Percentiles rank a stretch among this genome's conserved stretches.
Conservation (phyloP, 2,888 invertebrate species). For the Sminthurinus aureus region DNA sequence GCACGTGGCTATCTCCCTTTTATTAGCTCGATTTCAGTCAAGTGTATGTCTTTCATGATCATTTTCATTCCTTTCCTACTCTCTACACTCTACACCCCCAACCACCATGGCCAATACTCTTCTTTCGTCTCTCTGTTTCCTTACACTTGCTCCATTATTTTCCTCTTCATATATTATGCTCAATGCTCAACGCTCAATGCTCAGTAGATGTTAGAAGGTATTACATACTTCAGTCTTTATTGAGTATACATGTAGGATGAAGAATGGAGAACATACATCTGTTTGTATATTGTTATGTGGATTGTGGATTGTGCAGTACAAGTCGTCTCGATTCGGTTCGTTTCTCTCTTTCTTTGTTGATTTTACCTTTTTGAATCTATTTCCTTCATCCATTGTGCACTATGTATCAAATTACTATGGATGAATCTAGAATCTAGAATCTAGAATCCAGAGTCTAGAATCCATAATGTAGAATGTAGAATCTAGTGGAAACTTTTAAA, state of each 20-base stretch:
- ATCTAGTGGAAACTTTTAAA: not conserved
- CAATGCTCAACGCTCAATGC: too few relatives aligned
- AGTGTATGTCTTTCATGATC: constrained; percentile 12
- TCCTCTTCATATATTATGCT: too few relatives aligned
- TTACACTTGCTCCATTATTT: not conserved
- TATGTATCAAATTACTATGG: not conserved
- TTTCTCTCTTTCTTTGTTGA: not conserved
- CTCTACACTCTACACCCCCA: not conserved
- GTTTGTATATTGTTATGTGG: too few relatives aligned
- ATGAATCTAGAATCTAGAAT: not conserved
- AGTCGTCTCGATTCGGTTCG: not conserved
- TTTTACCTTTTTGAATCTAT: not conserved
- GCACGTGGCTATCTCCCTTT: constrained; percentile 47
- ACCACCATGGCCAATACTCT: not conserved
- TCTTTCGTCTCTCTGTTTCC: not conserved
- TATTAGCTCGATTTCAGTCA: constrained; percentile 39
- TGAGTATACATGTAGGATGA: too few relatives aligned
- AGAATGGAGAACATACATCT: too few relatives aligned
- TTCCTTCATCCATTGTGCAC: not conserved
- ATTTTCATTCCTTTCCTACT: not conserved
- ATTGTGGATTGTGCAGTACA: not conserved
- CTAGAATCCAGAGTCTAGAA: too few relatives aligned
- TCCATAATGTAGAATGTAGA: too few relatives aligned
- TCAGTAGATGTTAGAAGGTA: too few relatives aligned
- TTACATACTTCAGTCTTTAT: too few relatives aligned